Base-by-base conservation (phyloP, 2,797 vertebrate genomes). In the Pitangus sulphuratus region DNA sequence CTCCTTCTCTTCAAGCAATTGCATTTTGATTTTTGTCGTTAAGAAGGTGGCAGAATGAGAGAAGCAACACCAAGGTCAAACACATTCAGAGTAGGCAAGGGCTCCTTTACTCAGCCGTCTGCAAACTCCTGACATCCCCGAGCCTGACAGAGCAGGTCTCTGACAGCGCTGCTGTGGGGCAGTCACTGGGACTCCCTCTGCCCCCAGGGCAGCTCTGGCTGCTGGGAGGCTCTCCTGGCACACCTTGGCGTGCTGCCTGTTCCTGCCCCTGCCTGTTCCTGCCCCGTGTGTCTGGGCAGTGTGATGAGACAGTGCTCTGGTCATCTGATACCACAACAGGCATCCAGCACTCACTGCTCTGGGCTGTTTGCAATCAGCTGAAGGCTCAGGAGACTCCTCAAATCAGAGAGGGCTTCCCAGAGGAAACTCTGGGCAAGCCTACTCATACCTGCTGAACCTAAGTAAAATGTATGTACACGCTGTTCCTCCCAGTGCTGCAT, bases 21-120 rank as follows among this genome's bases (percentile, higher is more conserved):
- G 30, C 35, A 13, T 19, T 83, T 87, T 47, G 42, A 7, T 62
- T 75, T 95, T 80, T 89, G 44, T 71, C 6, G 9, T 69, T 94
- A 12, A 58, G 24, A 37, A 80, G 22, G 35, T 79, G 72, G 30
- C 80, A 58, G 51, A 57, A 48, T 69, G 47, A 28, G 48, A 84
- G 56, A 87, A 94, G 35, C 30, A 51, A 54, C 1, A 1, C 47
- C 48, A 71, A 35, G 21, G 28, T 53, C 60, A 60, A 19, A 25
- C 7, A 17, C 4, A 3, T 68, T 75, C 37, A 22, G 31, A 62
- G 54, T 7, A 74, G 28, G 26, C 21, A 37, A 37, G 37, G 51
- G 9, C 40, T 50, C 9, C 76, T 76, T 56, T 37, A 37, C 19
- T 78, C 45, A 48, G 2, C 10, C 24, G 8, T 37, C 19, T 1